Conservation (phyloP, 2,888 invertebrate genomes). For the Acleris literana region DNA sequence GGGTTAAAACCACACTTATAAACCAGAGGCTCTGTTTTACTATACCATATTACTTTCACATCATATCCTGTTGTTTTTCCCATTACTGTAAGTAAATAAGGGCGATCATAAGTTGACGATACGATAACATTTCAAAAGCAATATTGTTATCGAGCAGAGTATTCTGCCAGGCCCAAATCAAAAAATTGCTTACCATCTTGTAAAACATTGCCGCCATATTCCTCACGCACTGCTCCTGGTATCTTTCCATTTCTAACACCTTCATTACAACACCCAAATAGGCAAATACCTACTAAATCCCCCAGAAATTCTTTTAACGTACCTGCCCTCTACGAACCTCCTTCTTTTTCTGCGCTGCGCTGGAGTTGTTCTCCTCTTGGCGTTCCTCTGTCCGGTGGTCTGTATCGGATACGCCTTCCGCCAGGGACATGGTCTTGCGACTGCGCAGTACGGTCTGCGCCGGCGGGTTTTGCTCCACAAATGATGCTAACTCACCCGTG, state of each 20-base stretch:
- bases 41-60: too few relatives aligned
- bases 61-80: too few relatives aligned
- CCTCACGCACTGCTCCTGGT: background rate
- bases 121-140: too few relatives aligned
- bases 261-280: too few relatives aligned
- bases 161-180: background rate
- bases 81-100: too few relatives aligned
- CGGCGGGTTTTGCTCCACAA: constrained; percentile 62
- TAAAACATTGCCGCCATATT: constrained; percentile 22
- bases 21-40: too few relatives aligned
- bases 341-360: constrained; percentile 39
- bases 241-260: background rate
- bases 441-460: constrained; percentile 58
- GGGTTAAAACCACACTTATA: too few relatives aligned
- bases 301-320: constrained; percentile 33
- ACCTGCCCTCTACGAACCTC: constrained; percentile 43
- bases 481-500: constrained; percentile 66
- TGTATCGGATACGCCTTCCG: constrained; percentile 73
- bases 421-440: constrained; percentile 77
- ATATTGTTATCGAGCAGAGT: too few relatives aligned
- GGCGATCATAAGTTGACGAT: too few relatives aligned
- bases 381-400: constrained; percentile 55
- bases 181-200: constrained; percentile 12
- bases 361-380: constrained; percentile 41
- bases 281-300: too few relatives aligned